Base-by-base conservation (phyloP, 1,140 invertebrate genomes). In the Teleogryllus occipitalis region DNA sequence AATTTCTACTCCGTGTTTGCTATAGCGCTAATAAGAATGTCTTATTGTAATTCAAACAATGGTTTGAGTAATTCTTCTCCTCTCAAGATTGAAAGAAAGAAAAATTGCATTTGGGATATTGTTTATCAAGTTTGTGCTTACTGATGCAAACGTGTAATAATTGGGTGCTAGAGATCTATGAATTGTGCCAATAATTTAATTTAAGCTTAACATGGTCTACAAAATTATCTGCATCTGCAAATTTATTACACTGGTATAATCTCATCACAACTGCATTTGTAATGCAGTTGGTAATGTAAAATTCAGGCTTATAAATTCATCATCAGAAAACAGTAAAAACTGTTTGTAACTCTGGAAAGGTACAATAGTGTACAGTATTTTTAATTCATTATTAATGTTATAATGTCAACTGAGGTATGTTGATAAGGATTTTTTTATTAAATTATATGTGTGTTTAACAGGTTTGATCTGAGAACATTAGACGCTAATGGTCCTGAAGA, bases 381-480 rank as follows among this genome's bases (percentile, higher is more conserved):
- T 39, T 5, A 39, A 39, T 39, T 1, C 5, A 39, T 39, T 39
- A 1, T 5, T 39, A 39, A 39, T 39, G 27, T 39, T 39, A 2
- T 39, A 39, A 39, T 39, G n/a, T n/a, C 14, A 15, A 22, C 39
- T 21, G 21, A 10, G 12, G 39, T 8, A 10, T 72, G 7, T 76
- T 39, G 22, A 27, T 18, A 6, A 18, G 7, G 47, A 1, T 46
- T 2, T 22, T 46, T 18, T 8, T 15, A 14, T 15, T 72, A 15
- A n/a, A 15, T 72, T 15, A 6, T 18, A 76, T 15, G 5, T 75
- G 27, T 72, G 27, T 80, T 39, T 77, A 73, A 18, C 73, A 82
- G 80, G 89, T 99, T 98, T 89, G 97, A 99, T 88, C 89, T 99
- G 78, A 90, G 91, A 85, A 92, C 93, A 12, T 87, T 99, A 81